These are phyloP conservation scores for Nasonia oneida DNA, from an alignment of 2,888 invertebrate species.

Conservation along the genomic window DNA sequence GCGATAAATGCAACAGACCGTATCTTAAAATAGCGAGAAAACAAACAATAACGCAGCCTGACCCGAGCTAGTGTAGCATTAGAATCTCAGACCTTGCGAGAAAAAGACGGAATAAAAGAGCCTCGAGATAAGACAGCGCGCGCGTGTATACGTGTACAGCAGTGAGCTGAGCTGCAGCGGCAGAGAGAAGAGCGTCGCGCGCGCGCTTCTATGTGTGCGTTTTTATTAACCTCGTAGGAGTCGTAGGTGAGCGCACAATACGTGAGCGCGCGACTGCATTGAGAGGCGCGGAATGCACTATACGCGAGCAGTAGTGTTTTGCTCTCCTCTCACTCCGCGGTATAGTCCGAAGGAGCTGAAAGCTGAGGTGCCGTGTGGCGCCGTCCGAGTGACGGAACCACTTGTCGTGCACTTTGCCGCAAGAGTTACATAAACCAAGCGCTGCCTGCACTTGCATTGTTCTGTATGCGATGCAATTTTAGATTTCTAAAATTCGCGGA, in stretches of 20 bases:
- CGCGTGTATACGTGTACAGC: background rate
- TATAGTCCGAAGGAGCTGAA: conserved; percentile 1
- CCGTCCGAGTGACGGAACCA: conserved; percentile 48
- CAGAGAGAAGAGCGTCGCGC: background rate
- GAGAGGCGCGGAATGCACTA: conserved; percentile 41
- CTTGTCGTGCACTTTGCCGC: conserved; percentile 38
- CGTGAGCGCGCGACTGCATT: background rate
- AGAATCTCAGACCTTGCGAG: conserved; percentile 37
- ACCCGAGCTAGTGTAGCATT: background rate
- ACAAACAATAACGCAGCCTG: background rate
- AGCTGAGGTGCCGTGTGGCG: conserved; percentile 37
- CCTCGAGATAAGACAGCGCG: conserved; percentile 1
- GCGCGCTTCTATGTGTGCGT: conserved; percentile 6
- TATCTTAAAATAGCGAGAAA: background rate
- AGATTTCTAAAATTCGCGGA: background rate
- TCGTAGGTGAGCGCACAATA: background rate
- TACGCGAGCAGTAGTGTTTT: conserved; percentile 18
- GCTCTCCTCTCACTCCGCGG: conserved; percentile 17
- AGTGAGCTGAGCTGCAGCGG: background rate
- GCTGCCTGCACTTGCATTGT: background rate
- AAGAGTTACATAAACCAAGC: conserved; percentile 42
- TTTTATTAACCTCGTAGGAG: conserved; percentile 10
- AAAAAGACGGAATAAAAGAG: background rate
- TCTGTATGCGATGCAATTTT: background rate
- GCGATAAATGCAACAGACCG: background rate